Conservation (phyloP, 1,140 invertebrate species). For the Epicauta chinensis region DNA sequence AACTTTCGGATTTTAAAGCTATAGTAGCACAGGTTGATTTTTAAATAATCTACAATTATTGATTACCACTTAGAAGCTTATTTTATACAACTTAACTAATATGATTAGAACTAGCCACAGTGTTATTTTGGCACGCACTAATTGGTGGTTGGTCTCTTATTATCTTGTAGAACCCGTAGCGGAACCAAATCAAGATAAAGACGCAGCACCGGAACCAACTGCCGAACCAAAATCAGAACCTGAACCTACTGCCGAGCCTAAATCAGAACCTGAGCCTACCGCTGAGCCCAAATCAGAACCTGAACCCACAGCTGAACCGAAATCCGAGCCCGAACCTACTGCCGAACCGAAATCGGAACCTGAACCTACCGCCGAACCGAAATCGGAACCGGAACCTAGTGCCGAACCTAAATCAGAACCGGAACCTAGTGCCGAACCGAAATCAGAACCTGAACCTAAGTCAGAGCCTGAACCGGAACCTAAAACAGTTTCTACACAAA, state of each 20-base stretch:
- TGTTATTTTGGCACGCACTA: conserved; percentile 10
- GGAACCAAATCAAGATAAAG: conserved; percentile 19
- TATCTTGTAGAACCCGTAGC: conserved; percentile 42
- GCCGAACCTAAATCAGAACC: conserved; percentile 42
- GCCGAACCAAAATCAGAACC: conserved; percentile 44
- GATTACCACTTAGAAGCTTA: too few relatives aligned
- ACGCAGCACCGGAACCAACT: conserved; percentile 9
- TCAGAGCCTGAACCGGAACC: conserved; percentile 31
- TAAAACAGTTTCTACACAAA: conserved; percentile 39
- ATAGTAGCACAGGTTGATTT: too few relatives aligned
- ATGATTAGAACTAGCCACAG: background rate
- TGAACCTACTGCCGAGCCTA: conserved; percentile 43
- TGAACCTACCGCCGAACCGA: conserved; percentile 41
- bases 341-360: conserved; percentile 43
- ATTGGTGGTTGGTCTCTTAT: conserved; percentile 48
- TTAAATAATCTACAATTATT: too few relatives aligned
- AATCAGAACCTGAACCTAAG: conserved; percentile 34
- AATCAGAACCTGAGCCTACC: conserved; percentile 42
- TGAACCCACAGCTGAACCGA: background rate
- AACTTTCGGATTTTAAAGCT: too few relatives aligned
- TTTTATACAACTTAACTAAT: too few relatives aligned
- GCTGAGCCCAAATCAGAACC: conserved; percentile 39
- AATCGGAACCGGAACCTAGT: conserved; percentile 40
- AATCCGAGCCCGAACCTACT: conserved; percentile 35
- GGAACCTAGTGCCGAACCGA: conserved; percentile 39